phyloP scores from a whole-genome alignment of 2,113 vertebrate species.

The Cheirogaleus medius region DNA sequence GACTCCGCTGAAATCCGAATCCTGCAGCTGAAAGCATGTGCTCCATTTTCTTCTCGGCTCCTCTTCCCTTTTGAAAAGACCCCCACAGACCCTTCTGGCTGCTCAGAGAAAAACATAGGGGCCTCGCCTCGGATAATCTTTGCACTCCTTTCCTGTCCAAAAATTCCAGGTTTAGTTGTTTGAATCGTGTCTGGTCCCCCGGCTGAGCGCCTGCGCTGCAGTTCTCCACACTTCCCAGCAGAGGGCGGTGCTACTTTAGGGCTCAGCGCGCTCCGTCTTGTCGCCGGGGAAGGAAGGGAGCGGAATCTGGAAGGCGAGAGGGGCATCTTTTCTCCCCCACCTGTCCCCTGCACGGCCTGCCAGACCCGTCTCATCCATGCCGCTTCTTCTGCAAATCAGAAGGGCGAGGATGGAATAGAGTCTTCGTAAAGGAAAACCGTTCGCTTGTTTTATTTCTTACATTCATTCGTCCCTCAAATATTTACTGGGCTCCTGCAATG shows the following conservation, averaged over 20 bases:
- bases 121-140: neutral
- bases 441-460: neutral
- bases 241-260: conserved; percentile 42
- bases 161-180: neutral
- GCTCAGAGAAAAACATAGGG: neutral
- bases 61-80: neutral
- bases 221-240: conserved; percentile 5
- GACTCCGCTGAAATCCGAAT: neutral
- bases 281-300: neutral
- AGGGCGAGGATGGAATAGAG: neutral
- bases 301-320: neutral
- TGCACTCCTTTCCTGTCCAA: neutral
- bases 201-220: neutral
- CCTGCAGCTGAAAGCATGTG: neutral
- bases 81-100: neutral
- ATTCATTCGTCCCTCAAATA: neutral
- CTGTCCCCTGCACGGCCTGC: neutral
- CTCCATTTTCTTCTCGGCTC: neutral
- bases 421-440: neutral
- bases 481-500: neutral
- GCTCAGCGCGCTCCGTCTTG: neutral
- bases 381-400: neutral
- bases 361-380: neutral
- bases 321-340: neutral
- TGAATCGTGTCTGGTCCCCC: neutral